Evolutionary conservation across 2,888 invertebrate genomes (phyloP), one percentile per base, ranked within the genome.

Genomic region (Thymelicus sylvestris): DNA sequence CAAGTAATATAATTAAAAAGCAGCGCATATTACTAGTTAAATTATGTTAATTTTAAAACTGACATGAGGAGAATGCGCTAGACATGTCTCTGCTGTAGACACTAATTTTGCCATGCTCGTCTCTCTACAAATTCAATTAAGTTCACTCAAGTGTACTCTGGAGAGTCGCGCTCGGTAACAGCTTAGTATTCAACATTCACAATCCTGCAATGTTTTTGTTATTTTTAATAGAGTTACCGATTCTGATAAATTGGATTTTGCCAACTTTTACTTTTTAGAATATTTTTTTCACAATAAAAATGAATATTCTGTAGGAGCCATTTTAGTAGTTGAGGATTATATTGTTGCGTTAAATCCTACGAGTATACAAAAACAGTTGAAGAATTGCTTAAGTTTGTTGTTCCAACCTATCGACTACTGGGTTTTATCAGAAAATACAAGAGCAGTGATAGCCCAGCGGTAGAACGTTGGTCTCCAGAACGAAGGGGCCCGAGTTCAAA

Each of bases 81-180:
- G 70, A 52, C 41, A 65, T 31, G 31, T 31, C 31, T 19, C 31
- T 5, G 41, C 70, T 59, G 41, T 50, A 31, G 70, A 52, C 41
- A 70, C 59, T 41, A 70, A 70, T 70, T 70, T 70, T 15, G 41
- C 59, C 8, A 19, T 44, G 52, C 48, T 64, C 63, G 69, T 65
- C 39, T 6, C 38, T 50, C 65, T 60, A 50, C 57, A 38, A 70
- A 70, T 70, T 70, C 65, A 65, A 65, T 65, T 70, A 70, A 60
- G 60, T 60, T 52, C 41, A 50, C 24, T n/a, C 59, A 64, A 69
- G 64, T 47, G n/a, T 41, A 52, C 57, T 60, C 57, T 31, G 41
- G 65, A 60, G 50, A 65, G 41, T 50, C 65, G 24, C 52, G 65
- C 38, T 39, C 31, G 47, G 57, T 65, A 60, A 44, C 57, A 41